Percentiles rank a stretch among this genome's conserved stretches.
phyloP scores from a whole-genome alignment of 2,113 vertebrate genomes.

The Peucedramus taeniatus region DNA sequence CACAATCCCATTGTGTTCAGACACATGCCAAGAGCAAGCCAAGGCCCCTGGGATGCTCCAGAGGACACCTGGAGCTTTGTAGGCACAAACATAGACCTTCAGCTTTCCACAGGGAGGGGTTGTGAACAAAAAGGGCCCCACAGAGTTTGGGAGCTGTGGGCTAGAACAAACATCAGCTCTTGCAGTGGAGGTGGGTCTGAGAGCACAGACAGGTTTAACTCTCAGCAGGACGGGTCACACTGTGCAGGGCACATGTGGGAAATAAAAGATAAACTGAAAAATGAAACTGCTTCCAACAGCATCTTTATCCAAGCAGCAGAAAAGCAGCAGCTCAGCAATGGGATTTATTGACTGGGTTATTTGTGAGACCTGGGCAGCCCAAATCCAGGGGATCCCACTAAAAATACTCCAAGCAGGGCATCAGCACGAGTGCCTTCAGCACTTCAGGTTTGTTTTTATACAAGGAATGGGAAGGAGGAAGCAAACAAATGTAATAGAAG shows the following conservation, averaged over 20 bases:
- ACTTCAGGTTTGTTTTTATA: neutral
- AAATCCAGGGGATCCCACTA: neutral
- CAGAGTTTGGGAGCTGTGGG: neutral
- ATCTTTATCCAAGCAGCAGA: neutral
- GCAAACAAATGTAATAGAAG: neutral
- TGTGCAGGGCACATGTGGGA: neutral
- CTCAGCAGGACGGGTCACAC: neutral
- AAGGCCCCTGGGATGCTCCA: neutral
- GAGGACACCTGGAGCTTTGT: neutral
- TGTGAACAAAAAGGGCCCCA: neutral
- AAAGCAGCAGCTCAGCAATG: neutral
- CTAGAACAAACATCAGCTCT: neutral
- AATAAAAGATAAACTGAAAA: constrained; percentile 6
- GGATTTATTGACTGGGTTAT: neutral
- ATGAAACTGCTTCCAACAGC: constrained; percentile 8
- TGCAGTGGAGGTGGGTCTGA: neutral
- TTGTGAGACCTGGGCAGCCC: neutral
- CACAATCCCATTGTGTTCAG: rapidly evolving
- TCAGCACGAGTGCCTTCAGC: neutral
- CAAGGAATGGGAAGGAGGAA: neutral
- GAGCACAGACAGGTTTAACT: neutral
- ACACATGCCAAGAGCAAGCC: neutral
- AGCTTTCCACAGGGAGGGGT: rapidly evolving
- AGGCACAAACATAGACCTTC: neutral
- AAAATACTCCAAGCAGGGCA: neutral